phyloP scores from a whole-genome alignment of 1,140 invertebrate genomes.

The Artemia franciscana region DNA sequence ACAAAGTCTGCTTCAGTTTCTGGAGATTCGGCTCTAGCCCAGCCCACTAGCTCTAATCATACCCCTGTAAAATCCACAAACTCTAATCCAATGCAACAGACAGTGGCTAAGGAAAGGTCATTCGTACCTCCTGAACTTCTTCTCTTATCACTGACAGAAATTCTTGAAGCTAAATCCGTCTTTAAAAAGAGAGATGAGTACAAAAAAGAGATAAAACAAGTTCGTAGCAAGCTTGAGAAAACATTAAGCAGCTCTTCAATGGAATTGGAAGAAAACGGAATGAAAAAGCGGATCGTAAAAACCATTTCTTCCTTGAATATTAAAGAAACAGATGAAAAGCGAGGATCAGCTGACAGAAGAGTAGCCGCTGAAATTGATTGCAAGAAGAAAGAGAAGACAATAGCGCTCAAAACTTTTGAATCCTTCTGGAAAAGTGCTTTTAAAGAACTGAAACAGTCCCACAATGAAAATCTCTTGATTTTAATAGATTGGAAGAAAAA shows the following conservation, averaged over 20 bases:
- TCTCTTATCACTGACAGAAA: neutral
- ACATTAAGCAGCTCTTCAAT: neutral
- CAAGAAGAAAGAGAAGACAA: neutral
- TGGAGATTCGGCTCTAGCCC: neutral
- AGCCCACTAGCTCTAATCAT: neutral
- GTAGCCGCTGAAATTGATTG: neutral
- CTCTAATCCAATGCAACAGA: neutral
- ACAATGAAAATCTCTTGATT: neutral
- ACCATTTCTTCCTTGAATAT: neutral
- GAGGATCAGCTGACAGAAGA: neutral
- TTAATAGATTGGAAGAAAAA: neutral
- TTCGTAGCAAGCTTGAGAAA: neutral
- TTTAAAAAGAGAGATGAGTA: neutral
- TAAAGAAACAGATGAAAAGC: neutral
- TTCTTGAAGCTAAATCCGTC: neutral
- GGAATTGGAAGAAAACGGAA: neutral
- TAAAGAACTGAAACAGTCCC: neutral
- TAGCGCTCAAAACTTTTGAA: neutral
- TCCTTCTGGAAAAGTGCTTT: neutral
- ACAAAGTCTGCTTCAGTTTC: neutral
- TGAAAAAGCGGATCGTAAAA: neutral
- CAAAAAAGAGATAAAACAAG: neutral
- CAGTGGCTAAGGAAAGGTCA: neutral
- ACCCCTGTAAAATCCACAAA: neutral
- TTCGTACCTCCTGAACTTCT: neutral